Evolutionary conservation across 2,888 invertebrate species (phyloP), one percentile per base, ranked within the genome.

Genomic region (Lepidonotus clava): DNA sequence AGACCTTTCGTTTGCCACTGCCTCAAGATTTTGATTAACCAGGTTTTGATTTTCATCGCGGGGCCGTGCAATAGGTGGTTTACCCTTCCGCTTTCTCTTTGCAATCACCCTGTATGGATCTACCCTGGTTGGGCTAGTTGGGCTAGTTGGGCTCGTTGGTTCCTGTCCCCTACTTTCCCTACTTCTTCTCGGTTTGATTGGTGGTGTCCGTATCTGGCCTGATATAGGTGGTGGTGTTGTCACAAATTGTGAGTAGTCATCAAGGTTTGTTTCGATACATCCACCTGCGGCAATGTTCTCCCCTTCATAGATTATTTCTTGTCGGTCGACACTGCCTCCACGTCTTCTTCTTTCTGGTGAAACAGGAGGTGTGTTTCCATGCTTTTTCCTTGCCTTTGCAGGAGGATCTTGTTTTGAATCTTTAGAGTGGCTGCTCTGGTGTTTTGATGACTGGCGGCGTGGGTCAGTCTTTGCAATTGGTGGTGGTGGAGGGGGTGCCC

Each of bases 301-400:
- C 6, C 80, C 80, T 80, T 80, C 80, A 32, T 80, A 80, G 80
- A 80, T 80, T 2, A 80, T 80, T 32, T 80, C 80, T n/a, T 51
- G 46, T 1, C 80, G 24, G 18, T 80, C 80, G 8, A 80, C 80
- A 80, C 80, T 80, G 51, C 80, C 46, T 21, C 46, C 46, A 71
- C 71, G 71, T 21, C 80, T 41, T 28, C 38, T 76, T 34, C 76
- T n/a, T 24, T 66, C 11, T 6, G 11, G 24, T 66, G 28, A 24
- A 28, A 28, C n/a, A 6, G 28, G 14, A 66, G n/a, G 28, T n/a
- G 46, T 11, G 14, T 46, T 41, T 11, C 38, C 71, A 24, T 5
- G 1, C 2, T 66, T 18, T 4, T 24, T 66, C 24, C 66, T 66
- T 24, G 28, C 32, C 6, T 34, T 34, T 2, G 71, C 71, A 14